Base-by-base conservation (phyloP, 2,888 invertebrate genomes). In the Elysia crispata region DNA sequence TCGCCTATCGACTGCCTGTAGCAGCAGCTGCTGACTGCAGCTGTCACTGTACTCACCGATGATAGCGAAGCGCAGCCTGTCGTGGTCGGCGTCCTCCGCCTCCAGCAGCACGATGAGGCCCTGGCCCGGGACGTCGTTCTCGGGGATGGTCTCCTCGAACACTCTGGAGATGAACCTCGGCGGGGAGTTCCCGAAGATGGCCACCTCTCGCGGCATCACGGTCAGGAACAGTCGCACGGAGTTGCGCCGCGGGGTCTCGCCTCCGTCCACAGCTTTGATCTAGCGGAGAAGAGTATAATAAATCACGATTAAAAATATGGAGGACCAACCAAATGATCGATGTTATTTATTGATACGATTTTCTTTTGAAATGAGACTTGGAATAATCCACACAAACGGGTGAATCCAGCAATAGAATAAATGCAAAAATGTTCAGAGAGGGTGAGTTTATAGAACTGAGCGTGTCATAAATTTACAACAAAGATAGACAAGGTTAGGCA, bases 51-150 rank as follows among this genome's bases (percentile, higher is more conserved):
- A 82, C 90, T 81, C 86, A 92, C 92, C 92, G 69, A 95, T 94
- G 84, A 99, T 98, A 89, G 96, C 95, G 92, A 96, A 98, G 96
- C 97, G 98, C 85, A 99, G 93, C 81, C 95, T 94, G 91, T 98
- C 97, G 67, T 95, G 95, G 91, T 98, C 98, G 77, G 95, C 95
- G 93, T 98, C 98, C 62, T 94, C 93, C 8, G 97, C 98, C 89
- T 96, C 95, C 88, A 98, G 94, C 82, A 97, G 94, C 74, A 96
- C 95, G 1, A 98, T 96, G 85, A 97, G 94, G 5, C 41, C 41
- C 92, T 96, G 96, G 31, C 97, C 97, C 57, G 97, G 95, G 87
- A 94, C 94, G 92, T 98, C 98, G 77, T 89, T 90, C 86, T 93
- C 93, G 80, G 90, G 87, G 60, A 93, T 90, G 54, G 83, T 80